Evolutionary conservation across 2,797 vertebrate species (phyloP).

Genomic region (Siniperca obscura): DNA sequence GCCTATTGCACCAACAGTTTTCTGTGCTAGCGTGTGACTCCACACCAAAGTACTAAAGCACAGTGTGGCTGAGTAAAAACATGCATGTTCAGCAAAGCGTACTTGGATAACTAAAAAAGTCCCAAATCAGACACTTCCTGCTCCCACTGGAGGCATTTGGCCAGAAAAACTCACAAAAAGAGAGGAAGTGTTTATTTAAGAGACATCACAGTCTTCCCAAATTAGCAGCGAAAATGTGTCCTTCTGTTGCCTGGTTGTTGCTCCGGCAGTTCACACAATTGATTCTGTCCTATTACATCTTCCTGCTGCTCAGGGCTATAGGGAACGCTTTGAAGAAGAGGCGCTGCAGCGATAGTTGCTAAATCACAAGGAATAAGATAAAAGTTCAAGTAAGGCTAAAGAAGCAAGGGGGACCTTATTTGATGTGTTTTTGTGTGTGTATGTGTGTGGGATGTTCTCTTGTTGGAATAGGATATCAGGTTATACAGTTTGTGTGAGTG

Average conservation of each 20-base stretch:
- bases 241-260: slow-evolving; percentile 41
- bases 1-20: neutral
- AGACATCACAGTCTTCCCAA: slow-evolving; percentile 25
- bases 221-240: slow-evolving; percentile 22
- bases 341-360: slow-evolving; percentile 34
- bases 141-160: slow-evolving; percentile 30
- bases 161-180: slow-evolving; percentile 38
- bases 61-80: neutral
- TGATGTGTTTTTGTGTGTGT: slow-evolving; percentile 31
- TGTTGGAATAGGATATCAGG: slow-evolving; percentile 40
- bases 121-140: slow-evolving; percentile 35
- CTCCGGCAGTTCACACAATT: slow-evolving; percentile 57
- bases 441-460: slow-evolving; percentile 45
- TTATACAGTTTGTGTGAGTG: slow-evolving; percentile 18
- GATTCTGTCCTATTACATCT: slow-evolving; percentile 60
- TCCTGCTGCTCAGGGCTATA: slow-evolving; percentile 47
- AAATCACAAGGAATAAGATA: slow-evolving; percentile 64
- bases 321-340: slow-evolving; percentile 66
- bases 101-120: slow-evolving; percentile 14
- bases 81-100: slow-evolving; percentile 38
- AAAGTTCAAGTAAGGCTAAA: slow-evolving; percentile 51
- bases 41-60: neutral
- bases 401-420: slow-evolving; percentile 42
- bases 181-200: slow-evolving; percentile 58
- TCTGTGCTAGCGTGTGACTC: neutral